These are phyloP conservation scores for Drosophila guanche DNA, from an alignment of 1,140 invertebrate genomes.

Conservation along the genomic window DNA sequence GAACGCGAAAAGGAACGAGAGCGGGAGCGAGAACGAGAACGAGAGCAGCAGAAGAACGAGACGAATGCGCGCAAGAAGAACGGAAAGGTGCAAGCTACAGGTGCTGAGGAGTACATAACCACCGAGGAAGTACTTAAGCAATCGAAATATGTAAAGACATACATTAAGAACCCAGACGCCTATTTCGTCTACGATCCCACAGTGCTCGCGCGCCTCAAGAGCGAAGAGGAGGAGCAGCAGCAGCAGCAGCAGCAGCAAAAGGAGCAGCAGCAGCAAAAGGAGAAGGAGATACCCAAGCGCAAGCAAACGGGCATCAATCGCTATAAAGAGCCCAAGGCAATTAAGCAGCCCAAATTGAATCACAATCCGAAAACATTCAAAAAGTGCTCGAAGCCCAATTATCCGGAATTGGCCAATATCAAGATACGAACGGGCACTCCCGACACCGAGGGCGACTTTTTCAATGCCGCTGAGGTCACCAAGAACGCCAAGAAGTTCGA, in stretches of 20 bases:
- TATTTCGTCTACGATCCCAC: conserved; percentile 81
- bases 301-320: conserved; percentile 25
- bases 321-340: conserved; percentile 10
- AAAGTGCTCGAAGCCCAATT: conserved; percentile 79
- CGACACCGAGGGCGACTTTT: conserved; percentile 44
- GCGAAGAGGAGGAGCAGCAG: conserved; percentile 62
- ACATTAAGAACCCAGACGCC: conserved; percentile 82
- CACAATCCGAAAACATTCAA: conserved; percentile 47
- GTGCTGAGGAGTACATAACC: conserved; percentile 71
- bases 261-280: conserved; percentile 13
- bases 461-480: conserved; percentile 76
- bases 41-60: conserved; percentile 66
- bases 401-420: conserved; percentile 80
- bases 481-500: conserved; percentile 83
- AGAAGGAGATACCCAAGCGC: conserved; percentile 38
- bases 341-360: conserved; percentile 11
- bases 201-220: conserved; percentile 69
- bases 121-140: conserved; percentile 83
- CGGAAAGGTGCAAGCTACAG: neutral
- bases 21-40: conserved; percentile 48
- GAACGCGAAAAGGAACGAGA: conserved; percentile 60
- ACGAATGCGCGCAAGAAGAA: conserved; percentile 47
- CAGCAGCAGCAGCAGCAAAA: conserved; percentile 17
- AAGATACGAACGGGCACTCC: conserved; percentile 75
- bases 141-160: conserved; percentile 83